phyloP scores from a whole-genome alignment of 2,797 vertebrate genomes.

The Apodemus agrarius region DNA sequence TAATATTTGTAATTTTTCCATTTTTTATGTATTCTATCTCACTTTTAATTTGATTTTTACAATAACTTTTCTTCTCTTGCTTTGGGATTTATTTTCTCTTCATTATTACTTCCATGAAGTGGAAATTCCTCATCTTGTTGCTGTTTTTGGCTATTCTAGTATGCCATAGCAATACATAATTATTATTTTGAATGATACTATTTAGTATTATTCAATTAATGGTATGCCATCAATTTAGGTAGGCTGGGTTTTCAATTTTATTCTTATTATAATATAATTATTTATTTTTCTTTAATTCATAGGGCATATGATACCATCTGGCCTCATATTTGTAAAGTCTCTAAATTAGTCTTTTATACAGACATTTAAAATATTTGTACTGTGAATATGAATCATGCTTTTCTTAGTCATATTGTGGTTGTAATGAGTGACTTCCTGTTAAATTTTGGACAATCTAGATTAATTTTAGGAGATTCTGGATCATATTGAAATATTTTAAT shows the following conservation, averaged over 20 bases:
- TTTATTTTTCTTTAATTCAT: not conserved
- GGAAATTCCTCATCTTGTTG: not conserved
- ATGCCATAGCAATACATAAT: not conserved
- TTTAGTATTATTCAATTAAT: not conserved
- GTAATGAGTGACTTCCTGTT: not conserved
- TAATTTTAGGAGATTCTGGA: not conserved
- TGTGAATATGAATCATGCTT: not conserved
- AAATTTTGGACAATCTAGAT: not conserved
- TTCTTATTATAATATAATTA: not conserved
- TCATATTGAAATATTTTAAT: not conserved
- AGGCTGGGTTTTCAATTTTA: not conserved
- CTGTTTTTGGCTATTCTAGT: not conserved
- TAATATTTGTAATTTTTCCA: not conserved
- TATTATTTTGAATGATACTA: not conserved
- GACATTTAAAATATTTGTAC: slow-evolving; percentile 31
- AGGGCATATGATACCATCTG: not conserved
- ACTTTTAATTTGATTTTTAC: not conserved
- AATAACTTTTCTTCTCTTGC: not conserved
- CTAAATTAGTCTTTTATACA: not conserved
- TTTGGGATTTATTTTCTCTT: not conserved
- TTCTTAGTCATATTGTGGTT: not conserved
- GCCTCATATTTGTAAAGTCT: not conserved
- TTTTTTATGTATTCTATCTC: not conserved
- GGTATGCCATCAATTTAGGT: not conserved
- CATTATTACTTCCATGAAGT: not conserved